phyloP scores from a whole-genome alignment of 2,113 vertebrate genomes.

The Clupea harengus region DNA sequence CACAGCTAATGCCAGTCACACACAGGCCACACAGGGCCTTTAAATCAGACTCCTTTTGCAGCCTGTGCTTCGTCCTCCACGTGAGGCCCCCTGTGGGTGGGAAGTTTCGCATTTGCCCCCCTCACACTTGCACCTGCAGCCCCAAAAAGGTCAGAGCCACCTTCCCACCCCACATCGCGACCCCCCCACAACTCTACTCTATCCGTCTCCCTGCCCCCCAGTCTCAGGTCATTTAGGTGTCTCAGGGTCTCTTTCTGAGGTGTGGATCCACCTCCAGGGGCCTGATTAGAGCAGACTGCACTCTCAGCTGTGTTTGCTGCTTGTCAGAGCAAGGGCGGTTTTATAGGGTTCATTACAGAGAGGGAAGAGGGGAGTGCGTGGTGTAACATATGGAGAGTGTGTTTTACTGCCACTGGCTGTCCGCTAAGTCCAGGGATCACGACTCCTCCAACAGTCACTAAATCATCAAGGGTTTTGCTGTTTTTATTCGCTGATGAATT shows the following conservation, averaged over 20 bases:
- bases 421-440: slow-evolving; percentile 70
- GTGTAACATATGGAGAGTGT: slow-evolving; percentile 68
- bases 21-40: slow-evolving; percentile 29
- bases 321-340: slow-evolving; percentile 66
- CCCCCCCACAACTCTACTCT: background rate
- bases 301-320: slow-evolving; percentile 70
- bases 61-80: slow-evolving; percentile 15
- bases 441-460: slow-evolving; percentile 63
- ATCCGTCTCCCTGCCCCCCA: slow-evolving; percentile 44
- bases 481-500: slow-evolving; percentile 34
- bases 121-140: background rate
- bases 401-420: slow-evolving; percentile 78
- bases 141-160: background rate
- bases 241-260: slow-evolving; percentile 56
- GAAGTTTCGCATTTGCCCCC: slow-evolving; percentile 12
- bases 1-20: background rate
- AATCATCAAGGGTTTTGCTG: slow-evolving; percentile 55
- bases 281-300: slow-evolving; percentile 63
- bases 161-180: background rate
- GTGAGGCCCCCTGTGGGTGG: background rate
- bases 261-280: slow-evolving; percentile 61
- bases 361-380: slow-evolving; percentile 35
- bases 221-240: slow-evolving; percentile 49
- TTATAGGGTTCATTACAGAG: slow-evolving; percentile 72
- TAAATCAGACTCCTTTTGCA: slow-evolving; percentile 38